Evolutionary conservation across 1,140 invertebrate genomes (phyloP).

Genomic region (Brachionus rubens): DNA sequence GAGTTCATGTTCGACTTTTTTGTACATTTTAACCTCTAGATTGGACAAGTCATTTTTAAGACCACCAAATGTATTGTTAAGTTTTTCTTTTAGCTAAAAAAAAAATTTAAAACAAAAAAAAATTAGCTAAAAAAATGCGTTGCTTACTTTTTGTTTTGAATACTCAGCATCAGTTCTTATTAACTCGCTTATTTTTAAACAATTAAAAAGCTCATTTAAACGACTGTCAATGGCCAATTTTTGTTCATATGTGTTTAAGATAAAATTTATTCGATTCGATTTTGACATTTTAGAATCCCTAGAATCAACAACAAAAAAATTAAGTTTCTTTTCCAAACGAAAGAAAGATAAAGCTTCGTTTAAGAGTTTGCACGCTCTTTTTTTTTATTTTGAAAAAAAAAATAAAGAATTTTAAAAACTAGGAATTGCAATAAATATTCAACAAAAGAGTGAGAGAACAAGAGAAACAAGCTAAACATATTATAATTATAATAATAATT

Average conservation of each 20-base stretch:
- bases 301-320: conserved; percentile 22
- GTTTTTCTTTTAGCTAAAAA: neutral
- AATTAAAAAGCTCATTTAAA: neutral
- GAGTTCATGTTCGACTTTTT: neutral
- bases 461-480: neutral
- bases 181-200: conserved; percentile 11
- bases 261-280: neutral
- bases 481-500: conserved; percentile 40
- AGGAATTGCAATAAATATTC: too few relatives aligned
- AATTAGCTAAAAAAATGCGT: neutral
- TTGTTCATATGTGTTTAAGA: conserved; percentile 15
- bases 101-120: neutral
- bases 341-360: neutral
- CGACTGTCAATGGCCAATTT: conserved; percentile 7
- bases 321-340: conserved; percentile 6
- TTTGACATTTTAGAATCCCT: conserved; percentile 6
- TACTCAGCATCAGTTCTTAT: neutral
- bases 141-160: conserved; percentile 18
- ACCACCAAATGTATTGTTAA: neutral
- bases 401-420: conserved; percentile 7
- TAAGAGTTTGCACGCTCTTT: conserved; percentile 25
- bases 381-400: neutral
- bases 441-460: neutral
- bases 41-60: neutral
- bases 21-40: neutral